Conservation (phyloP, 64 coral and sea anemone genomes). For the Pachyseris speciosa region DNA sequence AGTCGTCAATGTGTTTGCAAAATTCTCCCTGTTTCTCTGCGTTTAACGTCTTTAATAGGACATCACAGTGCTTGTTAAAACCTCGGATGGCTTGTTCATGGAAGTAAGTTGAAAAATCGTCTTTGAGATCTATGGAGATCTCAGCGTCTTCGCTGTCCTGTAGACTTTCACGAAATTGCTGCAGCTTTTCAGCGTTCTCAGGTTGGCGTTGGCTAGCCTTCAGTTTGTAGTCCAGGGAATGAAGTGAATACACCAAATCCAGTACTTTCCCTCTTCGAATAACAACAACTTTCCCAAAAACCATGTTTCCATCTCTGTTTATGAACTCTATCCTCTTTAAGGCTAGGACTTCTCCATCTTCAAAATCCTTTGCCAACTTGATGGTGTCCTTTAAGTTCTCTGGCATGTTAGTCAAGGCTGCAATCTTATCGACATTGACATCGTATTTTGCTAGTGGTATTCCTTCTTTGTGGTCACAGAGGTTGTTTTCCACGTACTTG, state of each 20-base stretch:
- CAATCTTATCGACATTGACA: slow-evolving; percentile 12
- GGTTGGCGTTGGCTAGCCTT: neutral
- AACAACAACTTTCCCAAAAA: slow-evolving; percentile 41
- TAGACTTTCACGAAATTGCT: neutral
- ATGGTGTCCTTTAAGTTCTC: slow-evolving; percentile 17
- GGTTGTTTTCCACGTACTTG: slow-evolving; percentile 34
- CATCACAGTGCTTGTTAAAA: slow-evolving; percentile 42
- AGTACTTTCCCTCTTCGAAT: slow-evolving; percentile 5
- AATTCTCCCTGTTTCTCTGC: neutral
- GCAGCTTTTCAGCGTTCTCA: neutral
- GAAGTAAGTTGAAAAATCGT: slow-evolving; percentile 30
- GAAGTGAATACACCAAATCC: slow-evolving; percentile 34
- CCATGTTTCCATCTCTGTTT: neutral
- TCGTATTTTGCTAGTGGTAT: slow-evolving; percentile 9
- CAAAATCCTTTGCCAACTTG: slow-evolving; percentile 1
- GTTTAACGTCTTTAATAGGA: slow-evolving; percentile 13
- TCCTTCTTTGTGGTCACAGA: slow-evolving; percentile 21
- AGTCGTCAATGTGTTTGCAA: neutral
- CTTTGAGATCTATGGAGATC: slow-evolving; percentile 12
- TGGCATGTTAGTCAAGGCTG: slow-evolving; percentile 26
- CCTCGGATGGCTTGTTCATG: slow-evolving; percentile 31
- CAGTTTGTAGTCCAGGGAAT: slow-evolving; percentile 15
- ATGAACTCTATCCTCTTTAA: slow-evolving; percentile 16
- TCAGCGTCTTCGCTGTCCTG: neutral
- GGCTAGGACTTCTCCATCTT: neutral